phyloP scores from a whole-genome alignment of 2,888 invertebrate genomes.

The Coelinius sp. region DNA sequence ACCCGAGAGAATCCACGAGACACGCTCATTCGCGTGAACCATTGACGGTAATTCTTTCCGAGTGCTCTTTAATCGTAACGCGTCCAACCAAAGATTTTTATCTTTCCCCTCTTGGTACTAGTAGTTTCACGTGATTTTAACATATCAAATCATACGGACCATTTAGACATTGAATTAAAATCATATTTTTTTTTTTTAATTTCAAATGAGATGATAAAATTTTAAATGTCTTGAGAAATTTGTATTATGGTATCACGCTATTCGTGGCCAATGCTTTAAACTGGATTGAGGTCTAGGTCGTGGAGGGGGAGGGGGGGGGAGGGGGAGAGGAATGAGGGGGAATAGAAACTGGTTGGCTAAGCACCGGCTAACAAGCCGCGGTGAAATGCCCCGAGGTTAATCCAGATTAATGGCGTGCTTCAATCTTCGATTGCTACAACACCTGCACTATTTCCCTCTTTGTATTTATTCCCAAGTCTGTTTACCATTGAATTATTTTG shows the following conservation, averaged over 20 bases:
- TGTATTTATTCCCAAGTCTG: neutral
- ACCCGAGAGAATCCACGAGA: constrained; percentile 52
- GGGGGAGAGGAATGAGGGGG: neutral
- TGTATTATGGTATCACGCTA: neutral
- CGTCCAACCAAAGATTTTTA: constrained; percentile 15
- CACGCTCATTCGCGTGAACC: constrained; percentile 29
- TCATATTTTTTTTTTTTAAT: neutral
- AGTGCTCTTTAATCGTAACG: constrained; percentile 39
- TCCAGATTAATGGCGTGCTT: constrained; percentile 50
- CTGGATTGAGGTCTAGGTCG: constrained; percentile 48
- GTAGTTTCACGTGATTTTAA: constrained; percentile 17
- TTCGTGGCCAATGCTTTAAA: constrained; percentile 39
- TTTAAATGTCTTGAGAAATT: neutral
- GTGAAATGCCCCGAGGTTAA: constrained; percentile 38
- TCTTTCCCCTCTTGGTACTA: neutral
- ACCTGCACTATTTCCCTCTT: neutral
- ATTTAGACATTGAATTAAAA: neutral
- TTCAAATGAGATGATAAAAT: neutral
- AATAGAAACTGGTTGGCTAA: constrained; percentile 33
- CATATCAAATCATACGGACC: constrained; percentile 4
- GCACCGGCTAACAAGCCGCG: constrained; percentile 21
- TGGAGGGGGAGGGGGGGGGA: neutral
- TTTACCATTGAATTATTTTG: neutral
- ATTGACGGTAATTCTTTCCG: constrained; percentile 40
- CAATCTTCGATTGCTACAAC: constrained; percentile 30